Base-by-base conservation (phyloP, 2,797 vertebrate species). In the Cetoscarus ocellatus region DNA sequence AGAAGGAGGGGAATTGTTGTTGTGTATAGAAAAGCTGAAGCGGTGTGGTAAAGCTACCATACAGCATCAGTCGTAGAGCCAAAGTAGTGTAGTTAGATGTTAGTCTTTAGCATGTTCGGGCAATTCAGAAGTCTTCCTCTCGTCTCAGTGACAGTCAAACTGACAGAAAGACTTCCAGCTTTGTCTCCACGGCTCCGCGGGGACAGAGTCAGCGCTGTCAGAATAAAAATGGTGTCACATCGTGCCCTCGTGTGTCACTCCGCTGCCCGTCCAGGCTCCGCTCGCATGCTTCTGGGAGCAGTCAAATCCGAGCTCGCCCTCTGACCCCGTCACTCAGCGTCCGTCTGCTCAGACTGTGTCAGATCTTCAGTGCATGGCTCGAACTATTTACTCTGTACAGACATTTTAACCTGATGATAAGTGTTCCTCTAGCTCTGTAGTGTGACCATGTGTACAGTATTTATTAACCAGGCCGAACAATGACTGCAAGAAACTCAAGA, bases 391-490 rank as follows among this genome's bases (percentile, higher is more conserved):
- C 62, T 54, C 68, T 87, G 72, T 76, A 74, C 57, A 70, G 15
- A 73, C 47, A 43, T 73, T n/a, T 70, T 68, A 43, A 68, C 7
- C 39, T 50, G 60, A 59, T 53, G 67, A 45, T 53, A 67, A 65
- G 68, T 83, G 67, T 65, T 36, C 64, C 66, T 72, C 62, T 85
- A 80, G 77, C 51, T 44, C 5, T 56, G 40, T 82, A 68, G 75
- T 80, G 50, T 78, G 75, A 79, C 35, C 5, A 34, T 57, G 76
- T 92, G 84, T 90, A 90, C 83, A 86, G 85, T 92, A 92, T 92
- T 91, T 91, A 91, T 90, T 88, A 55, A 85, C 71, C 59, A 77
- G 68, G 77, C 65, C 75, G 67, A 62, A 62, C 72, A 43, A 51
- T 38, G 49, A 7, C 38, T 39, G 38, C 38, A 39, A 5, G 4